Evolutionary conservation across 2,888 invertebrate genomes (phyloP).

Genomic region (Brachyopa scutellaris): DNA sequence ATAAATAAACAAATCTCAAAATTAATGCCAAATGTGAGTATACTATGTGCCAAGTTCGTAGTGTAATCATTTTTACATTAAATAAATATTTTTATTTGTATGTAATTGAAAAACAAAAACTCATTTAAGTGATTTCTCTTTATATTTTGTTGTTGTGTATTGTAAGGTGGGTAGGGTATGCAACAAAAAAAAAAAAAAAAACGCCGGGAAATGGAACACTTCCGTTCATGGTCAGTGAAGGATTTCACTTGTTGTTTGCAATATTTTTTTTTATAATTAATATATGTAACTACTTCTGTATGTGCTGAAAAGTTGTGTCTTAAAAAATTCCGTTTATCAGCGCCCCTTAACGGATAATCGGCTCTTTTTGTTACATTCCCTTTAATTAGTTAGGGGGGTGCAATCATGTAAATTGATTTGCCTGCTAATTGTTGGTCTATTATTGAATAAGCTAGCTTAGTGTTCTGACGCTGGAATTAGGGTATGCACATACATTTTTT

Average conservation of each 20-base stretch:
- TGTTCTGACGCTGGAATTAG: too few relatives aligned
- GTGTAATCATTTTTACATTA: not conserved
- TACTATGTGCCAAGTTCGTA: slow-evolving; percentile 3
- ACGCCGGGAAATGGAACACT: slow-evolving; percentile 30
- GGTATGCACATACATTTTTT: too few relatives aligned
- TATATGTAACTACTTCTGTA: too few relatives aligned
- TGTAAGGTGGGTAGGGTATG: not conserved
- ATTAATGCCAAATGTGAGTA: slow-evolving; percentile 37
- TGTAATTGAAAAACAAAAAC: not conserved
- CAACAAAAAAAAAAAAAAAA: too few relatives aligned
- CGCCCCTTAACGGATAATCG: not conserved
- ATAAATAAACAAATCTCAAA: slow-evolving; percentile 16
- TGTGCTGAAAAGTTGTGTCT: too few relatives aligned
- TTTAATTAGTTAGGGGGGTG: not conserved
- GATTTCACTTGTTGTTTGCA: slow-evolving; percentile 27
- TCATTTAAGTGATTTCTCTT: not conserved
- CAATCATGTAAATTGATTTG: not conserved
- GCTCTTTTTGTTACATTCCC: not conserved
- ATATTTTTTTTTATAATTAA: too few relatives aligned
- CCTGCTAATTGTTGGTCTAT: too few relatives aligned
- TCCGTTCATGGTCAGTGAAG: slow-evolving; percentile 32
- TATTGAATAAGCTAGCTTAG: too few relatives aligned
- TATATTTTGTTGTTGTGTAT: not conserved
- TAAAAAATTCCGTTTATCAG: too few relatives aligned
- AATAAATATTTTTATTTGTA: not conserved